A percentile compares a stretch with the other conserved stretches of the same genome.
These are phyloP conservation scores for Antheraea assamensis DNA, from an alignment of 2,888 invertebrate genomes.

Conservation along the genomic window DNA sequence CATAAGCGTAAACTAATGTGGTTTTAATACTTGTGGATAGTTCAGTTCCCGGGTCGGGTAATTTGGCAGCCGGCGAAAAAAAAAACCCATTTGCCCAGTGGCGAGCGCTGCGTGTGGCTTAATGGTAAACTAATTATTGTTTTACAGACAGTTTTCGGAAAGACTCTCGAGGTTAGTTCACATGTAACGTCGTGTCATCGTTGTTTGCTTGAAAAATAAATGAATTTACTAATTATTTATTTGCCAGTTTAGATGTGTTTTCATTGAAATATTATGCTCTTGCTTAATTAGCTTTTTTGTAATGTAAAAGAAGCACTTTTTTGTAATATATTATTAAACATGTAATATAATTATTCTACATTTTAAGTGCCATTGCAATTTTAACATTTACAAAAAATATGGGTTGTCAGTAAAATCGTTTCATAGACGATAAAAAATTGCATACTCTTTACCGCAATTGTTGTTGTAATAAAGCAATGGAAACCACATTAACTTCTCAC, in stretches of 20 bases:
- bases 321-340: too few relatives aligned
- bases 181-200: not conserved
- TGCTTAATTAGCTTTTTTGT: too few relatives aligned
- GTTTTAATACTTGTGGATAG: constrained; percentile 65
- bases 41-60: constrained; percentile 50
- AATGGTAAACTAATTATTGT: constrained; percentile 70
- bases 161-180: constrained; percentile 19
- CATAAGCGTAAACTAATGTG: constrained; percentile 56
- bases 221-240: not conserved
- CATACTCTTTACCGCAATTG: too few relatives aligned
- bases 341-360: too few relatives aligned
- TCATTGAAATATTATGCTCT: not conserved
- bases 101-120: constrained; percentile 63
- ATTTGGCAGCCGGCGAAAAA: constrained; percentile 68
- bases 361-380: too few relatives aligned
- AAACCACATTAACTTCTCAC: too few relatives aligned
- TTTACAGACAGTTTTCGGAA: constrained; percentile 34
- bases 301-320: too few relatives aligned
- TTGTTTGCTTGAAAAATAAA: not conserved
- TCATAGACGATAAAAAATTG: too few relatives aligned
- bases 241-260: not conserved
- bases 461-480: too few relatives aligned
- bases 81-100: constrained; percentile 56
- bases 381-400: too few relatives aligned
- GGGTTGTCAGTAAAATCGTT: too few relatives aligned